Evolutionary conservation across 2,113 vertebrate genomes (phyloP), one percentile per base, ranked within the genome.

Genomic region (Aptenodytes patagonicus): DNA sequence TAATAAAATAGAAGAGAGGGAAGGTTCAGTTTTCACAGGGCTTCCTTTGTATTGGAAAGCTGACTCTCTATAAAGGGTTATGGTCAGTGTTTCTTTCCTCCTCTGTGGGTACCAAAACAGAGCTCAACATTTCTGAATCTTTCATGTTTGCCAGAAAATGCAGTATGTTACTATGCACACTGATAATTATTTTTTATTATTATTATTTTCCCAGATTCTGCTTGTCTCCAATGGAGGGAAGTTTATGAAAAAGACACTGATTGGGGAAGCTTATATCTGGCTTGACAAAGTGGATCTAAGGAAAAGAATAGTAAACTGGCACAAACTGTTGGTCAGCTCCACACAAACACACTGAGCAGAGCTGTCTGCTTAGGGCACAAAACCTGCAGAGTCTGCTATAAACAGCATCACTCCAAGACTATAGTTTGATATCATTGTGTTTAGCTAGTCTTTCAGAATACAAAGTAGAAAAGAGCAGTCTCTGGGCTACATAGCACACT

Each of bases 211-310:
- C 47, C 97, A 99, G 99, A 99, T 99, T 96, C 99, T 99, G 89
- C 98, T 99, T 96, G 99, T 99, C 93, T 99, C 99, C 86, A 99
- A 99, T 55, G 99, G 99, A 96, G 99, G 99, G 52, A 99, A 99
- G 97, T 99, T 99, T 98, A 98, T 99, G 99, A 99, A 99, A 98
- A 99, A 99, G 98, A 99, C 99, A 40, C 97, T 99, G 96, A 99
- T 99, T 90, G 99, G 99, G 3, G 99, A 99, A 97, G 99, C 99
- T 90, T 99, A 99, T 98, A 99, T 99, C 98, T 99, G 99, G 99
- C 98, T 99, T 95, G 99, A 99, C 98, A 99, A 99, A 98, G 99
- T 99, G 97, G 99, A 99, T 98, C 99, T 99, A 98, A 99, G 99
- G 96, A 99, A 99, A 98, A 98, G 99, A 96, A 99, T 99, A 93